phyloP scores from a whole-genome alignment of 1,140 invertebrate species.

The Drosophila miranda region DNA sequence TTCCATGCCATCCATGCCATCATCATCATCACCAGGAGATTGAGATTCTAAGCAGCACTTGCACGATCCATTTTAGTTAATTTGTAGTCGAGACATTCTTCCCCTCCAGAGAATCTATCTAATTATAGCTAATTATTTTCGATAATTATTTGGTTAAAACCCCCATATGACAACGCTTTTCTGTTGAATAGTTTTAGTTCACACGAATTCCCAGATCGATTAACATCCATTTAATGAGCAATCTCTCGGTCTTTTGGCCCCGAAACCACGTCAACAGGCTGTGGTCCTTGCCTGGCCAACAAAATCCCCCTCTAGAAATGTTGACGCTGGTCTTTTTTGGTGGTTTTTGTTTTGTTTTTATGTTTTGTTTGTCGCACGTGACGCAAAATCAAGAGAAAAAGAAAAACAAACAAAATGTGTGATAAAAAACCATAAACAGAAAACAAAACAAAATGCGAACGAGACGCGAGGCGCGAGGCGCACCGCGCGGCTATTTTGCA shows the following conservation, averaged over 20 bases:
- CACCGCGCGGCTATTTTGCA: slow-evolving; percentile 59
- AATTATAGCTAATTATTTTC: slow-evolving; percentile 19
- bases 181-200: slow-evolving; percentile 11
- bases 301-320: slow-evolving; percentile 20
- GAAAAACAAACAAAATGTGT: slow-evolving; percentile 27
- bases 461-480: slow-evolving; percentile 21
- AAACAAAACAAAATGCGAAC: slow-evolving; percentile 44
- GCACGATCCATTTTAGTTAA: too few relatives aligned
- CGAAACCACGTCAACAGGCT: not conserved
- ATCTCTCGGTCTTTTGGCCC: not conserved
- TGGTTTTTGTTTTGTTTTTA: slow-evolving; percentile 24
- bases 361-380: slow-evolving; percentile 60
- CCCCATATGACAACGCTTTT: slow-evolving; percentile 8
- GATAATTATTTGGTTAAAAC: slow-evolving; percentile 15
- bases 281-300: slow-evolving; percentile 11
- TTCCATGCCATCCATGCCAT: slow-evolving; percentile 1
- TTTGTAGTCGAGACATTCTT: slow-evolving; percentile 2
- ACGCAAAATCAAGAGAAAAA: slow-evolving; percentile 55
- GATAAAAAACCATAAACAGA: slow-evolving; percentile 33
- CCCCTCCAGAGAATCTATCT: not conserved
- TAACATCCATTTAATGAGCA: not conserved
- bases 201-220: slow-evolving; percentile 8
- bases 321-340: slow-evolving; percentile 35
- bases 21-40: slow-evolving; percentile 10
- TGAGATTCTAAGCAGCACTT: too few relatives aligned